Evolutionary conservation across 1,140 invertebrate genomes (phyloP), one percentile per base, ranked within the genome.

Genomic region (Drosophila guanche): DNA sequence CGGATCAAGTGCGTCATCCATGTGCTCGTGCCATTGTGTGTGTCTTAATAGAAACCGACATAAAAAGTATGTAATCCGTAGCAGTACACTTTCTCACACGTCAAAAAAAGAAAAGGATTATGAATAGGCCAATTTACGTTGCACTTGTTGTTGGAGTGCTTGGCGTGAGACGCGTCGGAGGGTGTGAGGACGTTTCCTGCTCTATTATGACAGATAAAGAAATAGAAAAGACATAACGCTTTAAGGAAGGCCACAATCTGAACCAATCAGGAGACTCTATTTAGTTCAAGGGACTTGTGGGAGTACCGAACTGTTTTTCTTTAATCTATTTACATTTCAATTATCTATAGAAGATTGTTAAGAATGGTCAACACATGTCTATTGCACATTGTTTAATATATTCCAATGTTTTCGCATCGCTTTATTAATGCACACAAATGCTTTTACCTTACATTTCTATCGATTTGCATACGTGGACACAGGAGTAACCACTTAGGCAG

Each of bases 21-120:
- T 97, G 61, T 97, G 96, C 92, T 88, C 83, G 61, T 97, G 96
- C 92, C 95, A 94, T 56, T 97, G 96, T 92, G 95, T 95, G 77
- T 94, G 94, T 71, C 94, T 94, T 89, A 93, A 93, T 81, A 93
- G 93, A 70, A 93, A 92, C 85, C 93, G 93, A 70, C 93, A 94
- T 83, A 93, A 93, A 91, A 93, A 92, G 73, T 90, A 83, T 72
- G 86, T 85, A 73, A 71, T 62, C 65, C 25, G 12, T 14, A 25
- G n/a, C 5, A 22, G 41, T 37, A 33, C 41, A 74, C 46, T 57
- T 52, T 41, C 61, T 73, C 45, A 45, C 42, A 33, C 61, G 27
- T 27, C 25, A 10, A 46, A 6, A 29, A 22, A 23, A 33, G 14
- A 51, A 23, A 59, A 55, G 22, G 33, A 45, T 40, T 42, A 48